Evolutionary conservation across 2,797 vertebrate species (phyloP).

Genomic region (Myotis findleyi): DNA sequence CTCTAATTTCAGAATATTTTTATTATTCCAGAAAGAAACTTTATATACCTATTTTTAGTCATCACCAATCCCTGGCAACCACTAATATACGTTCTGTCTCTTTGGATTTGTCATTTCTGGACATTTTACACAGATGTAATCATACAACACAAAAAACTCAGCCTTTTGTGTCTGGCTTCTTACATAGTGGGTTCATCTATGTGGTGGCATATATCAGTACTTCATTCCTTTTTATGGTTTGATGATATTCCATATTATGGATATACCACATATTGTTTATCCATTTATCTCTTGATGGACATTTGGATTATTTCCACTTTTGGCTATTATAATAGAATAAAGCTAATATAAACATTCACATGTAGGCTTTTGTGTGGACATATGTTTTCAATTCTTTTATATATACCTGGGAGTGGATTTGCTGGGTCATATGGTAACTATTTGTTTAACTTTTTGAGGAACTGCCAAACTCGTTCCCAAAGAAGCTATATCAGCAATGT

Average conservation of each 20-base stretch:
- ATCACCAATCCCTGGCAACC: not conserved
- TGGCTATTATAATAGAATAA: not conserved
- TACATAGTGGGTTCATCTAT: not conserved
- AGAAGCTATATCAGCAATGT: not conserved
- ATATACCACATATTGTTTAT: not conserved
- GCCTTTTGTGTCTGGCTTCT: not conserved
- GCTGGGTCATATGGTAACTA: not conserved
- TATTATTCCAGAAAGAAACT: not conserved
- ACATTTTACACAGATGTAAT: not conserved
- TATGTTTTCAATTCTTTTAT: not conserved
- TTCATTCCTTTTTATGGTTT: slow-evolving; percentile 17
- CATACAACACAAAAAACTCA: not conserved
- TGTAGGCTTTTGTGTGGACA: not conserved
- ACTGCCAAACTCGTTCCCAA: not conserved
- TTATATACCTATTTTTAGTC: not conserved
- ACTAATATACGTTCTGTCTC: not conserved
- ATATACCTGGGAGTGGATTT: not conserved
- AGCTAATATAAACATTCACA: not conserved
- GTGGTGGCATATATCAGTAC: not conserved
- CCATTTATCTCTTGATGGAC: not conserved
- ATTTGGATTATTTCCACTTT: not conserved
- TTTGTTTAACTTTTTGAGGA: not conserved
- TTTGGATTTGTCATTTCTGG: slow-evolving; percentile 2
- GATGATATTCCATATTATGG: not conserved
- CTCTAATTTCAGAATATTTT: slow-evolving; percentile 45